phyloP scores from a whole-genome alignment of 2,888 invertebrate genomes.

The Leptinotarsa peninsularis region DNA sequence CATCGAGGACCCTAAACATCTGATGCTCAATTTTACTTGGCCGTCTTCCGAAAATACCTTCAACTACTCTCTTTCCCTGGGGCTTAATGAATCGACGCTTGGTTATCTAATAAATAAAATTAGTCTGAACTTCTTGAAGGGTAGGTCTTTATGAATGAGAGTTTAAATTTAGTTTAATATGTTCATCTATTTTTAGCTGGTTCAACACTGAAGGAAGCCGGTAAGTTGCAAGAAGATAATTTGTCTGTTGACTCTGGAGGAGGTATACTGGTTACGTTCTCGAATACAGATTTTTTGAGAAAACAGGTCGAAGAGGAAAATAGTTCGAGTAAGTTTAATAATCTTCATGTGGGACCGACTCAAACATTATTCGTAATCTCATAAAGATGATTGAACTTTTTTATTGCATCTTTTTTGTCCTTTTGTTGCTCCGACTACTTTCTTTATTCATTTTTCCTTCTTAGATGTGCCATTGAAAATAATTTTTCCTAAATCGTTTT shows the following conservation, averaged over 20 bases:
- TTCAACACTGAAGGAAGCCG: slow-evolving; percentile 18
- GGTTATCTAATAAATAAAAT: slow-evolving; percentile 35
- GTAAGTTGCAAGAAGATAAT: neutral
- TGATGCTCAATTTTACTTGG: slow-evolving; percentile 45
- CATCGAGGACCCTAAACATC: slow-evolving; percentile 21
- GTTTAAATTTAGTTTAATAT: slow-evolving; percentile 1
- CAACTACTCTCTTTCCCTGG: slow-evolving; percentile 43
- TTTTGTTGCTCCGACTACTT: too few relatives aligned
- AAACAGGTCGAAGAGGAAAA: slow-evolving; percentile 10
- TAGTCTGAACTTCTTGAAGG: slow-evolving; percentile 38
- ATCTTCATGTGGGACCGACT: neutral
- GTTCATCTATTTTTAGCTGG: slow-evolving; percentile 7
- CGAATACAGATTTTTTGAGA: slow-evolving; percentile 37
- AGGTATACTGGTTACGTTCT: slow-evolving; percentile 40
- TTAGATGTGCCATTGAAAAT: too few relatives aligned
- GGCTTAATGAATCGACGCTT: slow-evolving; percentile 30
- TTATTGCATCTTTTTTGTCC: too few relatives aligned
- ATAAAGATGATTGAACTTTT: too few relatives aligned
- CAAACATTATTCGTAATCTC: too few relatives aligned
- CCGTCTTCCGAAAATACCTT: slow-evolving; percentile 30
- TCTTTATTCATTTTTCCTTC: too few relatives aligned
- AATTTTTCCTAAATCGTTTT: too few relatives aligned
- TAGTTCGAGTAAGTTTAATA: slow-evolving; percentile 15
- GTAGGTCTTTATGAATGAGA: slow-evolving; percentile 28
- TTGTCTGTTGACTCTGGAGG: slow-evolving; percentile 31